Conservation (phyloP, 1,140 invertebrate species). For the Apolygus lucorum region DNA sequence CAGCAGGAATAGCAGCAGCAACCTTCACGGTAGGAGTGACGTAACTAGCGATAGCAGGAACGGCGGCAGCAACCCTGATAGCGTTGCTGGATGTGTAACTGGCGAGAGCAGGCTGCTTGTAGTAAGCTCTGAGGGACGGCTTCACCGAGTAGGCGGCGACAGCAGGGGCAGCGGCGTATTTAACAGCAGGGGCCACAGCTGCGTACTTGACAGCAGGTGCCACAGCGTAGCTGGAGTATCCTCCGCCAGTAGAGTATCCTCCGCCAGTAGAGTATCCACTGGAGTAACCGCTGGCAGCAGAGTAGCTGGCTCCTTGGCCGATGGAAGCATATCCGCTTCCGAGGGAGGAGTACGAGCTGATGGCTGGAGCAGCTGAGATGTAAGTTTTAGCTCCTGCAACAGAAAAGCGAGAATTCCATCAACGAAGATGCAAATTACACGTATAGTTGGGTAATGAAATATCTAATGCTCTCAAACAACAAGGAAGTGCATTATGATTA, state of each 20-base stretch:
- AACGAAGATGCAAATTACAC: no score
- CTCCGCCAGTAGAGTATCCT: constrained; percentile 21
- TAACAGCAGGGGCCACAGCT: constrained; percentile 18
- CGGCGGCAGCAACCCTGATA: constrained; percentile 25
- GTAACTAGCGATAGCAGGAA: constrained; percentile 22
- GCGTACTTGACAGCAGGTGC: constrained; percentile 16
- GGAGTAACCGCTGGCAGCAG: background rate
- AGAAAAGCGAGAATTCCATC: background rate
- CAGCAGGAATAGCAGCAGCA: constrained; percentile 28
- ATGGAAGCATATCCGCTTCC: background rate
- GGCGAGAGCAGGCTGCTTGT: constrained; percentile 18
- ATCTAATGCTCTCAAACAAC: no score
- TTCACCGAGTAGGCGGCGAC: background rate
- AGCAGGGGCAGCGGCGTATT: constrained; percentile 8
- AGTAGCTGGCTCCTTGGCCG: constrained; percentile 12
- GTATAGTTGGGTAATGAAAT: no score
- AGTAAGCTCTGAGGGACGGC: background rate
- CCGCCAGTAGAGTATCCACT: constrained; percentile 19
- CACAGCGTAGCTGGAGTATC: constrained; percentile 1
- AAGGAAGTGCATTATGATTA: no score
- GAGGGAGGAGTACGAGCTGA: background rate
- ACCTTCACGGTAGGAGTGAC: constrained; percentile 20
- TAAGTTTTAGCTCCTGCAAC: background rate
- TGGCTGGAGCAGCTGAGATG: background rate
- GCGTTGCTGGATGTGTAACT: constrained; percentile 27